Base-by-base conservation (phyloP, 2,797 vertebrate species). In the Pitangus sulphuratus region DNA sequence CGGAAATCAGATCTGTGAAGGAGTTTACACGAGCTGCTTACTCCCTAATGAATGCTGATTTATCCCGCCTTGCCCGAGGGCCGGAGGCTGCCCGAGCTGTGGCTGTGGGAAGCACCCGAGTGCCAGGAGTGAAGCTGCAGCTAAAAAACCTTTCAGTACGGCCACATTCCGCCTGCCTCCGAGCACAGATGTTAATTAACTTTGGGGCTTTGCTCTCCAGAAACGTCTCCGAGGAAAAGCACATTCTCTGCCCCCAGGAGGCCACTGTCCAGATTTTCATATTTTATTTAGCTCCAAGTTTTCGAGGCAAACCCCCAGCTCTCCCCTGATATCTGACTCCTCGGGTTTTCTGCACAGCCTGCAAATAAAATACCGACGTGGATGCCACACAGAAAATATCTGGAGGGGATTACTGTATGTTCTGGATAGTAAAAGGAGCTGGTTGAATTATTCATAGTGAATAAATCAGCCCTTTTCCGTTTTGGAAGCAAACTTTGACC, bases 111-210 rank as follows among this genome's bases (percentile, higher is more conserved):
- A 51, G 74, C 51, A 88, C 62, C 31, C 48, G 22, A 3, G 24
- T 82, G 65, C 89, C 70, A 78, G 62, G 15, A 35, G 64, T 57
- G 66, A 50, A 4, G 26, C 84, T 87, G 74, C 75, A 39, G 45
- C 70, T 68, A 62, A 65, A 88, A 84, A 90, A 64, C 53, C 84
- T 82, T 78, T 7, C 9, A 76, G 48, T 45, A 83, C 51, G 62
- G 44, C 42, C 47, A 91, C 75, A 11, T 54, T 92, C 96, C 47
- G 75, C 56, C 80, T 78, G 40, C 40, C 19, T 65, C 16, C 40
- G 16, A 91, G 28, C 51, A 54, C 39, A 86, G 69, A 87, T 95
- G 65, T 90, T 96, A 96, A 96, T 95, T 95, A 97, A 97, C 68
- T 79, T 89, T 2, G 51, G 86, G 82, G 64, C n/a, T 97, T 95